A percentile compares a stretch with the other conserved stretches of the same genome.
Evolutionary conservation across 2,888 invertebrate species (phyloP).

Genomic region (Andrena bucephala): DNA sequence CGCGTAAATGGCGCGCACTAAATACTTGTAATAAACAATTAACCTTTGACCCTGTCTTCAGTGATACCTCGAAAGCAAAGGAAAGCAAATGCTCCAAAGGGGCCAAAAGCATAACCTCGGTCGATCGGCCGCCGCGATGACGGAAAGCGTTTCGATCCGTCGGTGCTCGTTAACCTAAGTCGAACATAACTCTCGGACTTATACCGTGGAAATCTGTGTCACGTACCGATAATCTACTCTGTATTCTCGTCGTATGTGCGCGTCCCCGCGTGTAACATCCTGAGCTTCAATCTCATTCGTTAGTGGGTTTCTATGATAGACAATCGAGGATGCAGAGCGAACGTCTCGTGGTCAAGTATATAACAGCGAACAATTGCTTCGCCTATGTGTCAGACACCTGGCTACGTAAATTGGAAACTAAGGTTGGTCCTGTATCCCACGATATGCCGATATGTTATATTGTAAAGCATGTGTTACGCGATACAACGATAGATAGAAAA

Average conservation of each 20-base stretch:
- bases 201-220: conserved; percentile 39
- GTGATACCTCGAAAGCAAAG: conserved; percentile 6
- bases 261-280: not conserved
- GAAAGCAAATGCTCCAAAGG: not conserved
- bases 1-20: not conserved
- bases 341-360: conserved; percentile 84
- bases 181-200: conserved; percentile 5
- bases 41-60: conserved; percentile 53
- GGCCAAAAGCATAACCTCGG: not conserved
- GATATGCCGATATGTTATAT: conserved; percentile 8
- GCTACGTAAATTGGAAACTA: conserved; percentile 74
- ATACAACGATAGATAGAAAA: conserved; percentile 26
- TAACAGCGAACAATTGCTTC: conserved; percentile 85
- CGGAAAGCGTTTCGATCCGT: not conserved
- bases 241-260: conserved; percentile 30
- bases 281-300: conserved; percentile 10
- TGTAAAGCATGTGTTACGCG: conserved; percentile 31
- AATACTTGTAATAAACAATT: conserved; percentile 42
- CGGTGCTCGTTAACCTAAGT: conserved; percentile 31
- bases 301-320: conserved; percentile 7
- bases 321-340: conserved; percentile 83
- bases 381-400: conserved; percentile 83
- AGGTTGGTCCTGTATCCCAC: conserved; percentile 68
- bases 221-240: conserved; percentile 45
- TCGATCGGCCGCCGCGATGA: not conserved